Evolutionary conservation across 1,140 invertebrate species (phyloP), one percentile per base, ranked within the genome.

Genomic region (Drosophila micromelanica): DNA sequence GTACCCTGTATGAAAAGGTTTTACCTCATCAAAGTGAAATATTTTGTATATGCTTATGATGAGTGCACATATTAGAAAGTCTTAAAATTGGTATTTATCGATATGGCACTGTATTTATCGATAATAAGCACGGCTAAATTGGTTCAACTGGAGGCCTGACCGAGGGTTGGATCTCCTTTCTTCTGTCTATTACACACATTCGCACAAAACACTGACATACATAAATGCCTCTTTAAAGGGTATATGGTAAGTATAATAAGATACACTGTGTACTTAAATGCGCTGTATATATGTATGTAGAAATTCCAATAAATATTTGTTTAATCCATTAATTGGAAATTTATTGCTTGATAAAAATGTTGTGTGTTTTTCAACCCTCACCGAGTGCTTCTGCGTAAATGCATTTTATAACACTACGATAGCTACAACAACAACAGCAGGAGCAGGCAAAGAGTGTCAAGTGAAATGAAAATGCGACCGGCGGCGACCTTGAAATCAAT

Each of bases 401-500:
- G 69, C 69, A 86, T 71, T 86, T 67, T 62, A 69, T 79, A 45
- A 38, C 30, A 43, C 15, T 49, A n/a, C 15, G 30, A 13, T 5
- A 42, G 32, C 35, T 13, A n/a, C 40, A 46, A 46, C 23, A 35
- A 32, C 46, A 64, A 42, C 27, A 61, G 15, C 42, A 55, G 48
- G 62, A 65, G 49, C 54, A 81, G 79, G 61, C 78, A 81, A 68
- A 85, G 74, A 80, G 65, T 85, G 82, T 85, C 79, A 87, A 87
- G 82, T 87, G 82, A 87, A 87, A 87, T 89, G 79, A 82, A 87
- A 87, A 87, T 69, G 84, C 84, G 82, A 72, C 74, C 72, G 69
- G 60, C 73, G 61, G 54, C 70, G 82, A 86, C 82, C 82, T 87
- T 87, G 84, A 89, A 77, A 73, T 76, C 52, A 82, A 87, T 89